phyloP scores from a whole-genome alignment of 2,888 invertebrate species.

The Oscheius sp. region DNA sequence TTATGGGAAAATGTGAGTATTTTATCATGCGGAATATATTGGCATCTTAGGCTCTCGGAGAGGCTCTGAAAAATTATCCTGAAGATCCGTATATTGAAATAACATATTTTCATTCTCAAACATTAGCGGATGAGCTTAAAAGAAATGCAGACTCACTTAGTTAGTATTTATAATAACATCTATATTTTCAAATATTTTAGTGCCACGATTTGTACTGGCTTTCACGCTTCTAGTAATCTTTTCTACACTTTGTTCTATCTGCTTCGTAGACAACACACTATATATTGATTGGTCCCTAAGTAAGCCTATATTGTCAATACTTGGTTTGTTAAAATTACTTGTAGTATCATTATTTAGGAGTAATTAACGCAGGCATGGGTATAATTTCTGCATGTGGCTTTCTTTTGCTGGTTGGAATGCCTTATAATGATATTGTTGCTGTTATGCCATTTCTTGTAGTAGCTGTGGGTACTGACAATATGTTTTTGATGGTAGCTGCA shows the following conservation, averaged over 20 bases:
- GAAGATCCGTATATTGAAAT: slow-evolving; percentile 63
- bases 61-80: slow-evolving; percentile 52
- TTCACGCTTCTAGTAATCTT: slow-evolving; percentile 66
- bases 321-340: slow-evolving; percentile 73
- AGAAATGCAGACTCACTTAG: slow-evolving; percentile 83
- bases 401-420: slow-evolving; percentile 87
- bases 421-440: slow-evolving; percentile 91
- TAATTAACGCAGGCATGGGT: slow-evolving; percentile 89
- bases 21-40: background rate
- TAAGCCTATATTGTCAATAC: slow-evolving; percentile 87
- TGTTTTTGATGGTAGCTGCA: slow-evolving; percentile 92
- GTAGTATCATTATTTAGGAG: slow-evolving; percentile 73
- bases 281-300: slow-evolving; percentile 74
- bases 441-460: slow-evolving; percentile 95
- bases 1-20: slow-evolving; percentile 64
- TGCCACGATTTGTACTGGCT: slow-evolving; percentile 66
- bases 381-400: slow-evolving; percentile 88
- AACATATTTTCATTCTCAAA: slow-evolving; percentile 76
- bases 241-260: slow-evolving; percentile 71
- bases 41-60: slow-evolving; percentile 58
- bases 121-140: slow-evolving; percentile 89
- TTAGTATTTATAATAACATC: background rate
- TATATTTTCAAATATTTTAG: slow-evolving; percentile 18
- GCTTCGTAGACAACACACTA: slow-evolving; percentile 87
- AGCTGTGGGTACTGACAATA: slow-evolving; percentile 94